phyloP scores from a whole-genome alignment of 2,888 invertebrate genomes.

The Ennomos fuscantarius region DNA sequence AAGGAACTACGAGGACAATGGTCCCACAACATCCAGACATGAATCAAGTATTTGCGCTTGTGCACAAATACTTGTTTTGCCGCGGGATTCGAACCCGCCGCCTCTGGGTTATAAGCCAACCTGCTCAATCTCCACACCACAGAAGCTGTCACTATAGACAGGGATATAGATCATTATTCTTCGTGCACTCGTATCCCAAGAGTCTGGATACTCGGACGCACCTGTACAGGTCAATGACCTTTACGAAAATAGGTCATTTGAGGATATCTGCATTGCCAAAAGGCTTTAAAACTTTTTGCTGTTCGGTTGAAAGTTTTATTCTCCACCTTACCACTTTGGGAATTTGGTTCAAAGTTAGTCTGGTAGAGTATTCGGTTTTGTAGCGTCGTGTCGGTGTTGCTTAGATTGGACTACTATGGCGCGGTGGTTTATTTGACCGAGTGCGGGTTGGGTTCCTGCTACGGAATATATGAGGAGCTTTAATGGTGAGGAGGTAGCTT shows the following conservation, averaged over 20 bases:
- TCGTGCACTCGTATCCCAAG: no score
- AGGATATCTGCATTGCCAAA: conserved; percentile 32
- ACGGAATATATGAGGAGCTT: not conserved
- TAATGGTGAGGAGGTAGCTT: no score
- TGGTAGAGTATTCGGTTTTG: not conserved
- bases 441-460: not conserved
- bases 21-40: no score
- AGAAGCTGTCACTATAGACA: no score
- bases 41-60: no score
- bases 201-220: not conserved
- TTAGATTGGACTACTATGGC: not conserved
- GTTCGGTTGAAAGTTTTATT: not conserved
- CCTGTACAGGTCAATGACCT: conserved; percentile 26
- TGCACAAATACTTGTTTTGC: no score
- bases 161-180: no score
- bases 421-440: not conserved
- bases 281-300: conserved; percentile 25
- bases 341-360: conserved; percentile 10
- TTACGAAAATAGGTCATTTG: conserved; percentile 24
- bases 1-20: no score
- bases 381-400: not conserved
- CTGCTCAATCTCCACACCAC: no score
- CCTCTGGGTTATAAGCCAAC: no score
- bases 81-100: no score
- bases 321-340: not conserved